Base-by-base conservation (phyloP, 2,797 vertebrate species). In the Neosalanx taihuensis region DNA sequence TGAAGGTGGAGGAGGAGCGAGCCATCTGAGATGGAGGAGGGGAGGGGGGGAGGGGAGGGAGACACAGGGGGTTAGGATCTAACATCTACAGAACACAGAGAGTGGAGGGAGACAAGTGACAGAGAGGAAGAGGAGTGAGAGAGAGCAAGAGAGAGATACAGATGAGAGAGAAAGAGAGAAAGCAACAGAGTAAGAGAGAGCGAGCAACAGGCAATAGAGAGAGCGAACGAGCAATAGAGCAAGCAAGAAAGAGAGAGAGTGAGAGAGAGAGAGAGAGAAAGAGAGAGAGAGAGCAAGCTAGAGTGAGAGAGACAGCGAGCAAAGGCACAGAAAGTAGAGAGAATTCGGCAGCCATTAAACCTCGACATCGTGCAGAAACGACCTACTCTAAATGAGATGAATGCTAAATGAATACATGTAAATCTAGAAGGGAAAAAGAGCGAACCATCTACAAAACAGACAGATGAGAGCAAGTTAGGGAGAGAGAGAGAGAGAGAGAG, bases 1-100 rank as follows among this genome's bases (percentile, higher is more conserved):
- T 94, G 91, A 92, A 89, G 0, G 86, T 93, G 71, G 95, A 96
- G 78, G 94, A 74, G 72, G 91, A 95, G 80, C 85, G 87, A 84
- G 88, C 89, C 85, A 97, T 95, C 96, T 97, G 72, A 46, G 72
- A 72, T 13, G 89, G 66, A 90, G 76, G 79, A 61, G 87, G 73
- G 83, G 76, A n/a, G n/a, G n/a, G n/a, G n/a, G n/a, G n/a, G n/a
- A 64, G 70, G 76, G 66, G 81, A 29, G 85, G 26, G 84, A 79
- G n/a, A 69, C 33, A 71, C 30, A 67, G 60, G 62, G 71, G 63
- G 76, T 70, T 1, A 64, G 53, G 35, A 63, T 64, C 30, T 70
- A 26, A 46, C 71, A 51, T 30, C 31, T 26, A 68, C 37, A 63
- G 57, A 13, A n/a, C 12, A 61, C 30, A n/a, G 23, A 26, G 23